Conservation (phyloP, 1,140 invertebrate genomes). For the Macrocentrus cingulum region DNA sequence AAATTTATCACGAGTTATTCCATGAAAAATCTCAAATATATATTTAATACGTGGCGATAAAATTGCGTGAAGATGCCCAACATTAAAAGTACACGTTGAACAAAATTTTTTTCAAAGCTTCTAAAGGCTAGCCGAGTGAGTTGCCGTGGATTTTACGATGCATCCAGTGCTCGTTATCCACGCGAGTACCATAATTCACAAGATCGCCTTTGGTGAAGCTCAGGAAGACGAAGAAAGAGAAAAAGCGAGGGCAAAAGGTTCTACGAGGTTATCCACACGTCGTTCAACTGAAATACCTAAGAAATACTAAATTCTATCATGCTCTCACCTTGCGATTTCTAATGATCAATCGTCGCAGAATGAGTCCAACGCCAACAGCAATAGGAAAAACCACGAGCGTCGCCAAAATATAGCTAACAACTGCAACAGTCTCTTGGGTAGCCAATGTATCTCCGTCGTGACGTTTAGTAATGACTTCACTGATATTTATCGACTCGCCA, state of each 20-base stretch:
- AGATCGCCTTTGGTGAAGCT: constrained; percentile 1
- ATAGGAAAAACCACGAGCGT: constrained; percentile 57
- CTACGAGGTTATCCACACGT: not conserved
- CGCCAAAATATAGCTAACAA: constrained; percentile 55
- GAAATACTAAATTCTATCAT: not conserved
- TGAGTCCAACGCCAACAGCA: constrained; percentile 55
- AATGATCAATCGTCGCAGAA: constrained; percentile 59
- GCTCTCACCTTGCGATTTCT: constrained; percentile 57
- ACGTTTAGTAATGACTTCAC: constrained; percentile 54
- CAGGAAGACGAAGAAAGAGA: not conserved
- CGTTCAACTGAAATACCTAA: not conserved
- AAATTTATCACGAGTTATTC: not conserved
- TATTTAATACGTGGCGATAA: no score
- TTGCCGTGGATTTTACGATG: constrained; percentile 6
- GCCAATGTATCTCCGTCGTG: constrained; percentile 54
- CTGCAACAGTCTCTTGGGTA: constrained; percentile 53
- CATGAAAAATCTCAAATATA: no score
- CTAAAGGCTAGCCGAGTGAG: not conserved
- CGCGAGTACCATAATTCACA: constrained; percentile 14
- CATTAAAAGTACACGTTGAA: no score
- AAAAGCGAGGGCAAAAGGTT: not conserved
- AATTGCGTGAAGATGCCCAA: no score
- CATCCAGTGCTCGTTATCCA: constrained; percentile 15
- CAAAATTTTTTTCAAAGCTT: not conserved
- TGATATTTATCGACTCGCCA: constrained; percentile 48